These are phyloP conservation scores for Caenorhabditis panamensis DNA, from an alignment of 2,888 invertebrate genomes.

Conservation along the genomic window DNA sequence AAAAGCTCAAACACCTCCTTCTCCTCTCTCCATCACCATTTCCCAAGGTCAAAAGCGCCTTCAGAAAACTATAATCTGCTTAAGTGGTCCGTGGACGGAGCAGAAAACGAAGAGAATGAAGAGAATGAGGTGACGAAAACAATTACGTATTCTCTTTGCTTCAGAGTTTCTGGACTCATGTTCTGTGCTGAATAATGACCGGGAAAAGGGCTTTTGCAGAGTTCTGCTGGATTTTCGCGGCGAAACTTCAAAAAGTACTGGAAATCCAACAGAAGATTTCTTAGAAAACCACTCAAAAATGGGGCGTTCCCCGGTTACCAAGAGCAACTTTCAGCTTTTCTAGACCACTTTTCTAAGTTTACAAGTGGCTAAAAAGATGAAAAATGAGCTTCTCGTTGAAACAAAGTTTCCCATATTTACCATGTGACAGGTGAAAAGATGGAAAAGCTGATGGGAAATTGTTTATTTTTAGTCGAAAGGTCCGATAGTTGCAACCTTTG, in stretches of 20 bases:
- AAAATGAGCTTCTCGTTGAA: too few species aligned
- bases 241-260: too few species aligned
- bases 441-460: background rate
- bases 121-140: slow-evolving; percentile 9
- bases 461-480: background rate
- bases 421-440: too few species aligned
- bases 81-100: background rate
- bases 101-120: background rate
- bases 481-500: too few species aligned
- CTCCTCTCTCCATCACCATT: background rate
- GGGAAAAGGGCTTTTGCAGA: too few species aligned
- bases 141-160: background rate
- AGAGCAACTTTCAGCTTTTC: background rate
- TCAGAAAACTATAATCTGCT: background rate
- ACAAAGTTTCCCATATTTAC: too few species aligned
- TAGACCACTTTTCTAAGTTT: too few species aligned
- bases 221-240: too few species aligned
- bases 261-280: too few species aligned
- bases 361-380: too few species aligned
- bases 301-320: background rate
- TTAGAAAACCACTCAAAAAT: too few species aligned
- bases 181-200: background rate
- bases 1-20: too few species aligned
- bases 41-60: background rate
- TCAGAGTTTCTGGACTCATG: background rate